Percentiles rank a stretch among this genome's conserved stretches.
Evolutionary conservation across 2,888 invertebrate genomes (phyloP).

Genomic region (Lasioglossum calceatum): DNA sequence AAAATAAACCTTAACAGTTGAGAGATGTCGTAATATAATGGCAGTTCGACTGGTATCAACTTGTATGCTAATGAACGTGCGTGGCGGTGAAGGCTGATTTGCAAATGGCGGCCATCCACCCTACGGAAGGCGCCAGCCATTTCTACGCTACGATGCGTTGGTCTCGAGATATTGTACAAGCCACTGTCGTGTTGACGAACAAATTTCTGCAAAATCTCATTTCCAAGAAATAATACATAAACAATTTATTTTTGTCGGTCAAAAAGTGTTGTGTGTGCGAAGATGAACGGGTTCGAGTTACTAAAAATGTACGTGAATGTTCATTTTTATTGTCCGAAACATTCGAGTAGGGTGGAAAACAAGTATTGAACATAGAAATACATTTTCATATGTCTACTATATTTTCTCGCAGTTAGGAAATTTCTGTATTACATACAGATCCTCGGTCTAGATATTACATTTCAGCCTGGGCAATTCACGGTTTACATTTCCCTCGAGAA

Average conservation of each 20-base stretch:
- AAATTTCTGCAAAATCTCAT: not conserved
- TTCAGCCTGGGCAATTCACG: not conserved
- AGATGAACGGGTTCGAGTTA: no score
- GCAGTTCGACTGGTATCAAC: slow-evolving; percentile 58
- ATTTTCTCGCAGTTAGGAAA: not conserved
- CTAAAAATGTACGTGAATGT: not conserved
- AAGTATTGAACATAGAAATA: not conserved
- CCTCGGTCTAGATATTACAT: not conserved
- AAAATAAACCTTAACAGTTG: slow-evolving; percentile 41
- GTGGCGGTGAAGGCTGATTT: slow-evolving; percentile 66
- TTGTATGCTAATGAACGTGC: slow-evolving; percentile 69
- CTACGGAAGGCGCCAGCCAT: slow-evolving; percentile 70
- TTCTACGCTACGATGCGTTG: slow-evolving; percentile 67
- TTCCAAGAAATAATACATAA: not conserved
- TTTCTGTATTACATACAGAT: not conserved
- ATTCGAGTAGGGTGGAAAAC: not conserved
- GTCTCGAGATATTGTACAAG: not conserved
- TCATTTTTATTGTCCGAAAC: not conserved
- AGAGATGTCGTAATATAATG: slow-evolving; percentile 32
- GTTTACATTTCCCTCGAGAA: not conserved
- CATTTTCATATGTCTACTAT: no score
- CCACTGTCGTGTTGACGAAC: not conserved
- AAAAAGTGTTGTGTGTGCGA: no score
- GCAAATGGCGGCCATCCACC: slow-evolving; percentile 72
- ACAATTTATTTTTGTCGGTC: no score